Evolutionary conservation across 2,797 vertebrate species (phyloP), one percentile per base, ranked within the genome.

Genomic region (Brachyrhaphis roseni): DNA sequence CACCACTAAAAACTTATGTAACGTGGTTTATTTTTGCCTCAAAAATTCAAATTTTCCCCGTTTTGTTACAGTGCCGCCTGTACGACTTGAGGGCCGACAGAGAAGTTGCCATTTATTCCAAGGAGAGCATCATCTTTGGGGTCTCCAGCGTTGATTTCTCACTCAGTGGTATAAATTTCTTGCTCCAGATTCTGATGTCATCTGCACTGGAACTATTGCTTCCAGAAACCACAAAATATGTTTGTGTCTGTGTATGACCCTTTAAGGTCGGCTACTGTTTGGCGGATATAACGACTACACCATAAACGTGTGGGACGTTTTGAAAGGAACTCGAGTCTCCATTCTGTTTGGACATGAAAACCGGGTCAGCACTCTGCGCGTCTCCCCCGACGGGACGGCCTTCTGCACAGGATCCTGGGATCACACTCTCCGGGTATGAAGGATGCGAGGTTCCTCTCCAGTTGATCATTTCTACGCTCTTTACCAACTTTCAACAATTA

Each of bases 81-180:
- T 99, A 98, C 77, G 98, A 99, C 91, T 94, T 99, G 72, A 97
- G 98, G 89, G 98, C 98, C 8, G 98, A 99, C 93, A 96, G 98
- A 94, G 98, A 99, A 94, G 98, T 99, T 43, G 98, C 98, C 51
- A 98, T 99, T 94, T 99, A 99, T 90, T 98, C 98, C 89, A 99
- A 99, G 91, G 98, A 99, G 84, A 99, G 98, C 93, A 99, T 99
- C 87, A 99, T 99, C 92, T 99, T 99, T 84, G 98, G 98, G 77
- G 97, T 98, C 4, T 99, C 98, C 82, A 99, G 98, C n/a, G 98
- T 99, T 89, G 98, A 99, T 94, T 99, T 99, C 95, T 99, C 98
- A 74, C 97, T 99, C 86, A 99, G 98, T 59, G 98, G 98, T 99
- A 91, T 76, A 71, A n/a, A 13, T 23, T 68, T 68, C 4, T 36